These are phyloP conservation scores for Drosophila tani DNA, from an alignment of 1,140 invertebrate genomes.

Conservation along the genomic window DNA sequence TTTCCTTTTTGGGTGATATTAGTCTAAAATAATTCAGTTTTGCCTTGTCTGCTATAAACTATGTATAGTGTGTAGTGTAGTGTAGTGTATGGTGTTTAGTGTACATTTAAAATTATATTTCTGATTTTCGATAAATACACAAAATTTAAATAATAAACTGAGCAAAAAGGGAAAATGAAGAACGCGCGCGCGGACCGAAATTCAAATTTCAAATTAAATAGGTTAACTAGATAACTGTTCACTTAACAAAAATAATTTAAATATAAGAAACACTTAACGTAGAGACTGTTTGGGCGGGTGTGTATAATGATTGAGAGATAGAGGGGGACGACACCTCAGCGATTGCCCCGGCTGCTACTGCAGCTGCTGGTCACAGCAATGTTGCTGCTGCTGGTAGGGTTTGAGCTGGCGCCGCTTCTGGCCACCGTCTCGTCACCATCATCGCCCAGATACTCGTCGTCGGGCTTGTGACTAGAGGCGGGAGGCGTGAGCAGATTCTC, in stretches of 20 bases:
- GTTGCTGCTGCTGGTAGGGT: constrained; percentile 12
- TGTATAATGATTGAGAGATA: constrained; percentile 31
- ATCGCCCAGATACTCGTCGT: constrained; percentile 65
- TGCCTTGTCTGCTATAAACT: constrained; percentile 36
- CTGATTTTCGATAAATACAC: constrained; percentile 62
- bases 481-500: constrained; percentile 86
- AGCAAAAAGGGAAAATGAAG: constrained; percentile 43
- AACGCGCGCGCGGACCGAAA: constrained; percentile 23
- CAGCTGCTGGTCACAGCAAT: constrained; percentile 8
- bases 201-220: constrained; percentile 64
- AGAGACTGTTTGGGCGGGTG: constrained; percentile 72
- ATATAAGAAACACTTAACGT: constrained; percentile 75
- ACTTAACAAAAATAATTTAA: constrained; percentile 79
- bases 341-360: constrained; percentile 18
- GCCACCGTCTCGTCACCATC: constrained; percentile 55
- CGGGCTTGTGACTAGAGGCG: constrained; percentile 86
- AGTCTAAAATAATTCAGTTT: constrained; percentile 52
- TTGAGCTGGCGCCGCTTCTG: constrained; percentile 12
- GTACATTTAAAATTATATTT: constrained; percentile 63
- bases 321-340: constrained; percentile 20
- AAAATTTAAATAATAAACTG: constrained; percentile 55
- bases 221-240: constrained; percentile 62
- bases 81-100: constrained; percentile 26
- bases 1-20: constrained; percentile 10
- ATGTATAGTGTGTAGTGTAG: constrained; percentile 7